These are phyloP conservation scores for Mimas tiliae DNA, from an alignment of 2,888 invertebrate genomes.

Conservation along the genomic window DNA sequence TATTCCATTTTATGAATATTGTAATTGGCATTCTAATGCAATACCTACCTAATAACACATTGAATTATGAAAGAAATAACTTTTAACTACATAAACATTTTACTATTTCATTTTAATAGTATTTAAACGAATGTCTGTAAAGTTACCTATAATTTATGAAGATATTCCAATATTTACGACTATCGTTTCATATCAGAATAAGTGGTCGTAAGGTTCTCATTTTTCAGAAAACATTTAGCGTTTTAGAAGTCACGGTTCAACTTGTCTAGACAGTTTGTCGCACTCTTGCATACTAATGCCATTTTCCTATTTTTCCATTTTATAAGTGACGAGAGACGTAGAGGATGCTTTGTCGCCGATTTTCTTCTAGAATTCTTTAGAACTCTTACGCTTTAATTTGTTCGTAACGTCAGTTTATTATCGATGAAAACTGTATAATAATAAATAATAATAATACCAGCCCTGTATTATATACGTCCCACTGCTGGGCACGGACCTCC, in stretches of 20 bases:
- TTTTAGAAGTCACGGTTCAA: not conserved
- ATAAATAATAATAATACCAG: no score
- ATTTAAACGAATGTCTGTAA: not conserved
- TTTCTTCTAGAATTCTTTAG: conserved; percentile 7
- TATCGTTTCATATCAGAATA: not conserved
- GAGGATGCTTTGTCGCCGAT: not conserved
- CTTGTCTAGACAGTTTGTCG: conserved; percentile 6
- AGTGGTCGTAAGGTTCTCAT: not conserved
- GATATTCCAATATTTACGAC: conserved; percentile 3
- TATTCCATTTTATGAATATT: not conserved
- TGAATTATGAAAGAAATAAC: not conserved
- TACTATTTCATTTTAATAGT: not conserved
- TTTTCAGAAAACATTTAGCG: not conserved
- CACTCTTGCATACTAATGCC: conserved; percentile 18
- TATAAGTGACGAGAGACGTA: conserved; percentile 1
- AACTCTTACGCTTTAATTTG: not conserved
- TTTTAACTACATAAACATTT: not conserved
- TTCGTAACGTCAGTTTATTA: not conserved
- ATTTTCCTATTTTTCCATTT: conserved; percentile 25
- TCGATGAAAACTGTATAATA: not conserved
- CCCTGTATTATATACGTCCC: no score
- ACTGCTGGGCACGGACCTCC: no score
- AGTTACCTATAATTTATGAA: not conserved
- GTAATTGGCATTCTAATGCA: not conserved
- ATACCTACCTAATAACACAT: not conserved